Evolutionary conservation across 1,140 invertebrate species (phyloP).

Genomic region (Solen grandis): DNA sequence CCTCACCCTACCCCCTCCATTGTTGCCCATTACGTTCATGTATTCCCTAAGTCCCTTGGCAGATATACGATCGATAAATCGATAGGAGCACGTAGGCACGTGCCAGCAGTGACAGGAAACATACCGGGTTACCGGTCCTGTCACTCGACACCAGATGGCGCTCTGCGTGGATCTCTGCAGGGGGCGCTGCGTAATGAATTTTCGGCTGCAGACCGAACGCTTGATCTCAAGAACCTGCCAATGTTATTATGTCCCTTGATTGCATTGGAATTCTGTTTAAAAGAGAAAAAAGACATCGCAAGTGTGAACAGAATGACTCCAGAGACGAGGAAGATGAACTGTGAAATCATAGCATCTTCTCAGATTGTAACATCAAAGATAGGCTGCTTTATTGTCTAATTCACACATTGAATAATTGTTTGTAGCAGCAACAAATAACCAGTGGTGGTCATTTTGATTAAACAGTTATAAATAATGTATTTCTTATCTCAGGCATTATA

Average conservation of each 20-base stretch:
- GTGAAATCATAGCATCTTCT: neutral
- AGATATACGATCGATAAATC: conserved; percentile 55
- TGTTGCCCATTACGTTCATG: no score
- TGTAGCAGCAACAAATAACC: neutral
- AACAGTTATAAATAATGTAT: no score
- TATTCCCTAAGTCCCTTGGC: conserved; percentile 46
- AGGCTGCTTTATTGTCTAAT: neutral
- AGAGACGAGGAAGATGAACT: neutral
- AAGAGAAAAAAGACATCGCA: neutral
- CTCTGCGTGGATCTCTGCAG: neutral
- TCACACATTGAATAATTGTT: neutral
- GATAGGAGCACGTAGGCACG: conserved; percentile 22
- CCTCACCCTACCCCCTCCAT: no score
- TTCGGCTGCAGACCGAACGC: neutral
- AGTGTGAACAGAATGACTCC: neutral
- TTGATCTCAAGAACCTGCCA: conserved; percentile 25
- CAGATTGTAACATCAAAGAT: neutral
- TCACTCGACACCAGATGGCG: conserved; percentile 37
- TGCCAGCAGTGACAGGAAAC: conserved; percentile 29
- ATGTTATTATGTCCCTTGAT: conserved; percentile 47
- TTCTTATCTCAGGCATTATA: no score
- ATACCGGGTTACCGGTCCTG: conserved; percentile 43
- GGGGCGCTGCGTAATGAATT: conserved; percentile 36
- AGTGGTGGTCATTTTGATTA: no score
- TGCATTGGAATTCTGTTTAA: conserved; percentile 24